Percentiles rank a stretch among this genome's conserved stretches.
phyloP scores from a whole-genome alignment of 2,113 vertebrate genomes.

The Polypterus bichir region DNA sequence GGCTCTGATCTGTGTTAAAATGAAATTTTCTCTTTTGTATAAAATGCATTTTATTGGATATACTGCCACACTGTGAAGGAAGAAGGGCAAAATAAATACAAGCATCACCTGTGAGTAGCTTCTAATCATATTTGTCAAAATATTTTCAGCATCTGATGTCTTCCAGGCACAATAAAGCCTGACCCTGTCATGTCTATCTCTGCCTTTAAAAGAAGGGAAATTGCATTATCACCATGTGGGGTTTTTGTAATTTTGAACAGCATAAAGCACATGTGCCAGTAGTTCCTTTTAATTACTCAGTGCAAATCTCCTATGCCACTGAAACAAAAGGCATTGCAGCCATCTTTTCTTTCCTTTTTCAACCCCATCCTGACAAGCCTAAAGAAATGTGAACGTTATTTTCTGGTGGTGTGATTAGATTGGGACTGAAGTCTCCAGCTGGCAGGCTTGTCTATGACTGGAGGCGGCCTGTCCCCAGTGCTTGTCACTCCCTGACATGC shows the following conservation, averaged over 20 bases:
- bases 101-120: constrained; percentile 35
- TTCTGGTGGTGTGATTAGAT: constrained; percentile 97
- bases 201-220: constrained; percentile 28
- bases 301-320: constrained; percentile 36
- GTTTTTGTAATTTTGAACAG: constrained; percentile 30
- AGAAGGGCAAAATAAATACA: constrained; percentile 31
- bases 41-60: constrained; percentile 18
- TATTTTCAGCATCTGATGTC: constrained; percentile 28
- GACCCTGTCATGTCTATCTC: constrained; percentile 32
- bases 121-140: constrained; percentile 35
- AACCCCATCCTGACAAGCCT: constrained; percentile 76
- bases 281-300: constrained; percentile 50
- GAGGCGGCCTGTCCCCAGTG: constrained; percentile 88
- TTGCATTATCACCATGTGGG: constrained; percentile 34
- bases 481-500: constrained; percentile 96
- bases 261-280: constrained; percentile 26
- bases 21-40: constrained; percentile 7
- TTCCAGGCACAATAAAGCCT: constrained; percentile 21
- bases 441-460: constrained; percentile 97
- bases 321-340: constrained; percentile 73
- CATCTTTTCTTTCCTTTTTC: constrained; percentile 26
- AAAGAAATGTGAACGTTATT: constrained; percentile 68
- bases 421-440: constrained; percentile 97
- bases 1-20: constrained; percentile 25
- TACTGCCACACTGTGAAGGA: constrained; percentile 28